Base-by-base conservation (phyloP, 2,113 vertebrate species). In the Trogon surrucura region DNA sequence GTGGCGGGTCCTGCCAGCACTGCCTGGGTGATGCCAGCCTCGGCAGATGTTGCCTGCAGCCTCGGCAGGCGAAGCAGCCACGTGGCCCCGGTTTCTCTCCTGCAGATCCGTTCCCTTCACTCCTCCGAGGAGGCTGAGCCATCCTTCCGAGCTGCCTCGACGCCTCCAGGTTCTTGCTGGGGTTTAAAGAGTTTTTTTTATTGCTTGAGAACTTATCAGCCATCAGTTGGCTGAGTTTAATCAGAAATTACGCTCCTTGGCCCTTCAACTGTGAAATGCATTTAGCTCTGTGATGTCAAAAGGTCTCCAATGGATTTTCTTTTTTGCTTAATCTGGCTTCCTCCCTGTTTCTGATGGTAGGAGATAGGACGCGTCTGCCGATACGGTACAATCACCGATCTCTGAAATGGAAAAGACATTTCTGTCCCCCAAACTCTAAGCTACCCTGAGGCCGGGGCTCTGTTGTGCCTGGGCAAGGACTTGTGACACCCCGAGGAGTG, bases 31-130 rank as follows among this genome's bases (percentile, higher is more conserved):
- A 66, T 91, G 93, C 93, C 81, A 92, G 87, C 75, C 87, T 53
- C 23, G 65, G 88, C 96, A 96, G 94, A 90, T 97, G 95, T 96
- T 95, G 66, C 89, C 67, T 5, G 19, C 80, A 65, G 80, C 91
- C 65, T 45, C 30, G 56, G 71, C 45, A 65, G 90, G 74, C 23
- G 45, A 16, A 73, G 84, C 21, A 13, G 78, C 89, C 71, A n/a
- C 54, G 50, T 56, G 82, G 87, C 32, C 11, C 56, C 0, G 36
- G 66, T 67, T 91, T 54, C 58, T 69, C 72, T 81, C 66, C 47
- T 1, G 8, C 41, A 6, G 88, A 72, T 95, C 85, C 5, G 4
- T 60, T 91, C 71, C 79, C 44, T 45, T 27, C 5, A 15, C 79
- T 91, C 23, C 73, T 6, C 47, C 2, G 9, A 60, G 72, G 62